phyloP scores from a whole-genome alignment of 2,113 vertebrate genomes.

The Donacobius atricapilla region DNA sequence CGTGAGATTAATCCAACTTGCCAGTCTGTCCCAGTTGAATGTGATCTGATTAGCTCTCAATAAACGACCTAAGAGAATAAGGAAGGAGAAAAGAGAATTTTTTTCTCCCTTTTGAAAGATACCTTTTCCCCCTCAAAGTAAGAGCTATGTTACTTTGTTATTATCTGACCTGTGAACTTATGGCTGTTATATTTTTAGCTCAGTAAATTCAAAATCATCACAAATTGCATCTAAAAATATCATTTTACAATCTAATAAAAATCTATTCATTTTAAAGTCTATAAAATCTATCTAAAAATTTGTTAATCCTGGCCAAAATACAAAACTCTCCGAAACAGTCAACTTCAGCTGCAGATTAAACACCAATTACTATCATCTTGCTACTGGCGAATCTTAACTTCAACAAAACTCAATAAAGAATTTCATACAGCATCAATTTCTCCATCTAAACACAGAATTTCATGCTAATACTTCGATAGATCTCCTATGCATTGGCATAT shows the following conservation, averaged over 20 bases:
- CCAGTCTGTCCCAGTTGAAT: conserved; percentile 96
- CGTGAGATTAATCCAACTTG: conserved; percentile 98
- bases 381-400: background rate
- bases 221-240: background rate
- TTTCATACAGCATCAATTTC: background rate
- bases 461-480: background rate
- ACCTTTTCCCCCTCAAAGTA: background rate
- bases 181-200: background rate
- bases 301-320: background rate
- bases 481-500: background rate
- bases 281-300: background rate
- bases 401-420: background rate
- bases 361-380: background rate
- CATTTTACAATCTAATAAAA: background rate
- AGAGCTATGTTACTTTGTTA: background rate
- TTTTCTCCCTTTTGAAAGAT: background rate
- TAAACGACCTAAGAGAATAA: conserved; percentile 76
- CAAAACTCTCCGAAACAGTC: background rate
- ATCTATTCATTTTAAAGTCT: background rate
- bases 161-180: background rate
- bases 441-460: background rate
- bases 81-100: background rate
- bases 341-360: background rate
- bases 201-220: background rate
- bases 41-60: conserved; percentile 95